phyloP scores from a whole-genome alignment of 2,888 invertebrate genomes.

The Herminia tarsipennalis region DNA sequence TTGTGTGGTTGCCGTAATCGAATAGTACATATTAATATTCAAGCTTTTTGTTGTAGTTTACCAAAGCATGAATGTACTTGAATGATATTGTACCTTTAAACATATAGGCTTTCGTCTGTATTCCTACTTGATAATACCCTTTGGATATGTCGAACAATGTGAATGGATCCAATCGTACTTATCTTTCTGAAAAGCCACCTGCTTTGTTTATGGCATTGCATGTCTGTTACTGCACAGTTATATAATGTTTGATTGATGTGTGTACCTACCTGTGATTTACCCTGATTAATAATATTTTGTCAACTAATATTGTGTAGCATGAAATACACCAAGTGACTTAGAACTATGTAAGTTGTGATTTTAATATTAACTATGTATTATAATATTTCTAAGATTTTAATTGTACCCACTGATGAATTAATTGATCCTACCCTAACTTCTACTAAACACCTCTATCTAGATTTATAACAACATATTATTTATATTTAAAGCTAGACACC shows the following conservation, averaged over 20 bases:
- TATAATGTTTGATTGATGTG: slow-evolving; percentile 37
- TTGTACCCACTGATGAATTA: neutral
- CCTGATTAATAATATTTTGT: slow-evolving; percentile 40
- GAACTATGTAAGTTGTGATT: slow-evolving; percentile 36
- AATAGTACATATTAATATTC: slow-evolving; percentile 58
- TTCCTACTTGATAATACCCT: slow-evolving; percentile 23
- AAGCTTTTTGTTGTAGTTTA: slow-evolving; percentile 69
- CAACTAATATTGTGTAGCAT: slow-evolving; percentile 38
- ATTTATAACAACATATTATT: no score
- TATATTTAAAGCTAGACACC: no score
- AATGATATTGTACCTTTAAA: slow-evolving; percentile 28
- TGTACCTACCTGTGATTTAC: slow-evolving; percentile 33
- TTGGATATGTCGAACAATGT: slow-evolving; percentile 20
- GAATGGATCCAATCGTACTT: slow-evolving; percentile 27
- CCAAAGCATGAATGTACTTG: slow-evolving; percentile 61
- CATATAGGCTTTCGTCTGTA: slow-evolving; percentile 22
- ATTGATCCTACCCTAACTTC: slow-evolving; percentile 7
- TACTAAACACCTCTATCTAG: no score
- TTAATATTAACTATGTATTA: slow-evolving; percentile 11
- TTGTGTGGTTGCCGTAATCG: slow-evolving; percentile 59
- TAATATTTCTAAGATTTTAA: neutral
- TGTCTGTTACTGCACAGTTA: slow-evolving; percentile 55
- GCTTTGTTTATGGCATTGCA: slow-evolving; percentile 75
- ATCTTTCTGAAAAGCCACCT: slow-evolving; percentile 45
- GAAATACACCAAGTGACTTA: slow-evolving; percentile 41